Base-by-base conservation (phyloP, 2,888 invertebrate species). In the Melieria omissa region DNA sequence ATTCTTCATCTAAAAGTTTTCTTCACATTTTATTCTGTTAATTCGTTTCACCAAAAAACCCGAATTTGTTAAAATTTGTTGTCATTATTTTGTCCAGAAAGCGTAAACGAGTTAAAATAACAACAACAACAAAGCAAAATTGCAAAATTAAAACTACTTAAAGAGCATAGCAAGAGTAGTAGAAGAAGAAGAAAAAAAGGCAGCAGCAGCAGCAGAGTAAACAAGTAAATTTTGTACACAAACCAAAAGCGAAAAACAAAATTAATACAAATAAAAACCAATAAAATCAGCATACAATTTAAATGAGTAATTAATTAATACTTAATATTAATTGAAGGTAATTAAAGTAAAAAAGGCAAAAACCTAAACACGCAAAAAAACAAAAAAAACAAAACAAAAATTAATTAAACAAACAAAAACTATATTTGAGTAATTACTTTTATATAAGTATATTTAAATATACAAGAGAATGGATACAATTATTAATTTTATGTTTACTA, bases 401-500 rank as follows among this genome's bases (percentile, higher is more conserved):
- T 70, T 55, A 54, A 29, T 3, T 58, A 63, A 72, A 61, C 64
- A 72, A 63, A 64, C 49, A 63, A 63, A 67, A 73, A 72, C 73
- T 74, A 73, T 74, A 71, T 65, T 29, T 65, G 73, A 71, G 55
- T 74, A 74, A 71, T 73, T 74, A 74, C 72, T 70, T 74, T 73
- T 74, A 73, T 74, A 74, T 74, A 74, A 73, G 73, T 74, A 74
- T 74, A 74, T 71, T 70, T 64, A 70, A 70, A 70, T 70, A 70
- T 70, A 72, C 66, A 76, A 78, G 75, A 78, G 75, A 77, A 77
- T 76, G 76, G 77, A 78, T 77, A 78, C 77, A 77, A 74, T 77
- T 77, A 77, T 76, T 74, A 78, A 77, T 76, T 78, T 78, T 78
- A 77, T 78, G 78, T 76, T 78, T 77, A 78, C 74, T 78, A 77